Evolutionary conservation across 2,888 invertebrate genomes (phyloP).

Genomic region (Escarpia spicata): DNA sequence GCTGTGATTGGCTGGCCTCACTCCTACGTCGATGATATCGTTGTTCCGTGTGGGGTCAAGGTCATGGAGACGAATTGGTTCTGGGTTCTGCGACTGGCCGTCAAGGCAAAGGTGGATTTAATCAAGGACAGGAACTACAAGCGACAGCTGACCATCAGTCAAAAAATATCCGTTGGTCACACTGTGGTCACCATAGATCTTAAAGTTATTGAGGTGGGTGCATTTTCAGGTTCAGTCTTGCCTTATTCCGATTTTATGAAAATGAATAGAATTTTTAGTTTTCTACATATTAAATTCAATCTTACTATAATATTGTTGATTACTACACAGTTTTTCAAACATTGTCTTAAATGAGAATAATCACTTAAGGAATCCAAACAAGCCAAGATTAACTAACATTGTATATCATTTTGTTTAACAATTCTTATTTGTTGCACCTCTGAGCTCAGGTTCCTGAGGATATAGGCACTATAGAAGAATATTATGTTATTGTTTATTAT

Average conservation of each 20-base stretch:
- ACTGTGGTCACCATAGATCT: not conserved
- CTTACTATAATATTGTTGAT: too few species aligned
- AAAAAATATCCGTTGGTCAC: not conserved
- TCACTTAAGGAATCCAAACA: too few species aligned
- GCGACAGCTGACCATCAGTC: not conserved
- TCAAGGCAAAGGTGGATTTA: conserved; percentile 20
- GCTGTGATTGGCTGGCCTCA: conserved; percentile 8
- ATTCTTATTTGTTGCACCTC: too few species aligned
- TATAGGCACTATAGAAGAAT: too few species aligned
- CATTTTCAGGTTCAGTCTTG: not conserved
- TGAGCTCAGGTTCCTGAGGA: too few species aligned
- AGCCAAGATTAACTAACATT: too few species aligned
- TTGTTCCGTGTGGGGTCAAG: conserved; percentile 17
- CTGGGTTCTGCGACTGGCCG: not conserved
- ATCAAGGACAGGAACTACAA: not conserved
- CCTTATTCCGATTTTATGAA: not conserved
- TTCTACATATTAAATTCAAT: too few species aligned
- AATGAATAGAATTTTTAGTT: not conserved
- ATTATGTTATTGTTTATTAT: too few species aligned
- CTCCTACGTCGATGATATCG: not conserved
- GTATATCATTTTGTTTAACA: too few species aligned
- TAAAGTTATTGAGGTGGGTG: conserved; percentile 4
- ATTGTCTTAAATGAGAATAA: too few species aligned
- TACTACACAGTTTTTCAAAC: too few species aligned
- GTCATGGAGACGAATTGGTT: conserved; percentile 17